Evolutionary conservation across 2,888 invertebrate genomes (phyloP), one percentile per base, ranked within the genome.

Genomic region (Drosophila meridionalis): DNA sequence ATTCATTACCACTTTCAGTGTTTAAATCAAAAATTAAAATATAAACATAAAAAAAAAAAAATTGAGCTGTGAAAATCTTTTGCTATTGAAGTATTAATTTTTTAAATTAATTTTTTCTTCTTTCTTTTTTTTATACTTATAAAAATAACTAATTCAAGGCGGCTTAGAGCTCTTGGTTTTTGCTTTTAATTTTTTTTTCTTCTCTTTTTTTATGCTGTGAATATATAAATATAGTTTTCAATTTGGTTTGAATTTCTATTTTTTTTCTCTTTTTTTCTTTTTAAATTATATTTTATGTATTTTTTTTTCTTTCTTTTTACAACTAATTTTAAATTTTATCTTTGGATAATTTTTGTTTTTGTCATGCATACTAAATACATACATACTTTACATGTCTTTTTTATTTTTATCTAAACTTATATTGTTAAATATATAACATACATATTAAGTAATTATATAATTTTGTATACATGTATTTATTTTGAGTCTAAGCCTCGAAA

Each of bases 111-210:
- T 73, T 76, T 72, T 60, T 65, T 73, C 9, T 72, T 64, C 65
- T 71, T 69, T 61, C 68, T 69, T 69, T 77, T 77, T 75, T 79
- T 65, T 80, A 74, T 78, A 82, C 75, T 82, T 87, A 86, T 76
- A 90, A 83, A 89, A 82, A 85, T 90, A 88, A 88, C 80, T 89
- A 88, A 91, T 85, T 85, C 78, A 89, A 90, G 87, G 83, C 87
- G 86, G 89, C 91, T 89, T 90, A 80, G 83, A 90, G 90, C 91
- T 82, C 85, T 78, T 77, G 82, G 74, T 81, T 86, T 87, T 82
- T 82, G 68, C 70, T 85, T 80, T 62, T 60, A 50, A 55, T 67
- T 48, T 3, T 53, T 66, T 55, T 69, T 56, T 66, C 34, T 78
- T 68, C 62, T 56, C 67, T 58, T 60, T 53, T 42, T 48, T 62